Conservation (phyloP, 2,797 vertebrate genomes). For the Microctenopoma lineatum region DNA sequence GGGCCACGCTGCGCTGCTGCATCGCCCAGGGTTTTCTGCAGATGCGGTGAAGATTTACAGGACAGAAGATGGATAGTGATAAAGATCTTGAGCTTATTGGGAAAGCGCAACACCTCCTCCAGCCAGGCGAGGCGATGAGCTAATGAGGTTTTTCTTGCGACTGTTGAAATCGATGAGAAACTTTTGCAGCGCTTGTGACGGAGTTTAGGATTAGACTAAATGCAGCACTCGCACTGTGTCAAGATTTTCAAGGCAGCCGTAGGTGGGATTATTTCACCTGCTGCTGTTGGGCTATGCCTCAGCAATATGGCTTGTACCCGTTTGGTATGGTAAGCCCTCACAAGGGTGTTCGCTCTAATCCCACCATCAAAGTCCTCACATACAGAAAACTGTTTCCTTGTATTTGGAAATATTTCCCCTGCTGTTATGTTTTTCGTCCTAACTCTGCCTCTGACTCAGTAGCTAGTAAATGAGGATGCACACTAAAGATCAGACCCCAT, state of each 20-base stretch:
- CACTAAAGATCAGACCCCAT: conserved; percentile 32
- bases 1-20: neutral
- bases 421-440: conserved; percentile 7
- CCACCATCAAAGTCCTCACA: conserved; percentile 21
- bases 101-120: conserved; percentile 4
- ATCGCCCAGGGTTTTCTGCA: conserved; percentile 31
- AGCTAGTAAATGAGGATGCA: conserved; percentile 42
- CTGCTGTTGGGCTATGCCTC: conserved; percentile 7
- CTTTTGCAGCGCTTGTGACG: conserved; percentile 12
- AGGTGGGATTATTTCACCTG: conserved; percentile 53
- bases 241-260: conserved; percentile 22
- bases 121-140: neutral
- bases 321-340: conserved; percentile 36
- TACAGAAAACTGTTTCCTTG: neutral
- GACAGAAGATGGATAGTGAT: conserved; percentile 33
- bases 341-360: conserved; percentile 33
- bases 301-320: conserved; percentile 18
- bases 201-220: conserved; percentile 42
- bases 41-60: conserved; percentile 35
- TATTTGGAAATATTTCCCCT: conserved; percentile 28
- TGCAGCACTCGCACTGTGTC: conserved; percentile 24
- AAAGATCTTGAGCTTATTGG: conserved; percentile 26
- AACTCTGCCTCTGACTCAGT: conserved; percentile 25
- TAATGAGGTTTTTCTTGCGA: conserved; percentile 25
- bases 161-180: conserved; percentile 42